These are phyloP conservation scores for Ceraclea dissimilis DNA, from an alignment of 2,888 invertebrate species.

Conservation along the genomic window DNA sequence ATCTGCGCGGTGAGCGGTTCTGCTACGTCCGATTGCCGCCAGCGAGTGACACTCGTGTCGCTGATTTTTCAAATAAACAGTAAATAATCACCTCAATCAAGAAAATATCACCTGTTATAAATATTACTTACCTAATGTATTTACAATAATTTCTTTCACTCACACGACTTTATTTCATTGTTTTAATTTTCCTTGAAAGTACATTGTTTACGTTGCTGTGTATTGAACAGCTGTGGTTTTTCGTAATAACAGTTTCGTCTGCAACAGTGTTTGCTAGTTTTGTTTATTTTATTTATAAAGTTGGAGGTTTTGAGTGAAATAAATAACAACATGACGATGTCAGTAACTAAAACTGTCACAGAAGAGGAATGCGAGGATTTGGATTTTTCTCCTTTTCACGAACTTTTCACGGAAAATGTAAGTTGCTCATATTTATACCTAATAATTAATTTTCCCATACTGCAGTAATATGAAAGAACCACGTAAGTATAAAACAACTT, in stretches of 20 bases:
- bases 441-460: constrained; percentile 23
- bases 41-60: background rate
- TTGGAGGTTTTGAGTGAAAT: background rate
- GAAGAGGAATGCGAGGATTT: background rate
- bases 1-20: background rate
- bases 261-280: background rate
- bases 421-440: background rate
- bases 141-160: no score
- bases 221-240: no score
- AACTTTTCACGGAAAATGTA: background rate
- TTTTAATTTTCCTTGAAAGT: no score
- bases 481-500: no score
- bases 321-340: background rate
- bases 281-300: background rate
- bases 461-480: constrained; percentile 25
- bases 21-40: no score
- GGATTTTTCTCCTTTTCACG: background rate
- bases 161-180: no score
- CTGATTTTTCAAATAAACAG: background rate
- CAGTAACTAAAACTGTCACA: background rate
- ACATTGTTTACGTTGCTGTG: no score
- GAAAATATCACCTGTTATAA: no score
- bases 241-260: no score
- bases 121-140: no score
- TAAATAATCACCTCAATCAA: background rate